Evolutionary conservation across 2,888 invertebrate genomes (phyloP), one percentile per base, ranked within the genome.

Genomic region (Diogma glabrata): DNA sequence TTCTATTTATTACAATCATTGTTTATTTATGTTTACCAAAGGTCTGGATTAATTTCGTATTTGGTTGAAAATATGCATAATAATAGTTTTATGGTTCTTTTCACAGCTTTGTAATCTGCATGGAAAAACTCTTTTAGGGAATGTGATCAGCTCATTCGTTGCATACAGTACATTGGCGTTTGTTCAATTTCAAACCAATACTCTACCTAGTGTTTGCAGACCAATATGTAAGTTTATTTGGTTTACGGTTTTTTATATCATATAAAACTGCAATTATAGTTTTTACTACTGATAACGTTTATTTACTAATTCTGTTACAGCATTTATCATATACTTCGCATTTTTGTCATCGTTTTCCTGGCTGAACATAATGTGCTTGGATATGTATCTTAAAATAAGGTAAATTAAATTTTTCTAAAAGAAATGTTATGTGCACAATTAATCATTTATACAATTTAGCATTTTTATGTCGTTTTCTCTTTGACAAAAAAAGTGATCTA

Each of bases 331-430:
- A 60, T 76, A 83, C 64, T 84, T 83, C 63, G 76, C 78, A 52
- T 79, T 84, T 63, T 74, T 82, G 62, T 77, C 82, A 9, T 77
- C 84, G 48, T 86, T 86, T 65, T 75, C 78, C 50, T 86, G 86
- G 86, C 76, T 85, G 62, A 84, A 83, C 71, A 78, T 85, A 63
- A 85, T 84, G 77, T 84, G 84, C 65, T 81, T 84, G 71, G 86
- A 86, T 74, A 84, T 86, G 67, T 86, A 84, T 84, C 81, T 81
- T 77, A 85, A 84, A 60, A 83, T 86, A 67, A 82, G 83, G 86
- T 85, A 68, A 77, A 79, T 73, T 60, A 57, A 56, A 51, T 48
- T 43, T 43, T 22, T 22, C 10, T n/a, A n/a, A n/a, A n/a, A n/a
- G n/a, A n/a, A n/a, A n/a, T n/a, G n/a, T n/a, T n/a, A n/a, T n/a